Conservation (phyloP, 35 echinoderm and acorn worm genomes). For the Amphiura filiformis region DNA sequence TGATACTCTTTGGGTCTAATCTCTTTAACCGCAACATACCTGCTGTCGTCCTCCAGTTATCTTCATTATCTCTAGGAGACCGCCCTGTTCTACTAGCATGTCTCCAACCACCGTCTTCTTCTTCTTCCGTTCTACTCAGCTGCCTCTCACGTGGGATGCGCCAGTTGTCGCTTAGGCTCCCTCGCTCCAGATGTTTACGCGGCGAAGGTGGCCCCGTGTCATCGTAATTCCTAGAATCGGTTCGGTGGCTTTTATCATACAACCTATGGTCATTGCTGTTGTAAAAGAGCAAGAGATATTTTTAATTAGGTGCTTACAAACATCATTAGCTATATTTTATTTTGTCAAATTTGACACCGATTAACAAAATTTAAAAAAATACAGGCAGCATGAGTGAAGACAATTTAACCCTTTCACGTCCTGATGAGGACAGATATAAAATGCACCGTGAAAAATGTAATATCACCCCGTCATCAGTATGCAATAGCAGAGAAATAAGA, state of each 20-base stretch:
- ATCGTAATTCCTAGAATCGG: constrained; percentile 59
- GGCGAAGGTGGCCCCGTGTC: constrained; percentile 68
- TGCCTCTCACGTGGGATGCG: constrained; percentile 41
- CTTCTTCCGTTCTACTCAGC: constrained; percentile 56
- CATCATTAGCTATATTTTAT: not conserved
- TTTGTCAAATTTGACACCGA: not conserved
- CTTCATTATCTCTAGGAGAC: constrained; percentile 48
- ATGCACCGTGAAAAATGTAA: too few species aligned
- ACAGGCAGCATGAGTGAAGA: too few species aligned
- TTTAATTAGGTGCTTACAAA: not conserved
- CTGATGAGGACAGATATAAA: too few species aligned
- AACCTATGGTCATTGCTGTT: not conserved
- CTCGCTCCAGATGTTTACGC: constrained; percentile 76
- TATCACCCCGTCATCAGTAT: too few species aligned
- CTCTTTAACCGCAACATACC: not conserved
- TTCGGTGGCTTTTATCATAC: constrained; percentile 46
- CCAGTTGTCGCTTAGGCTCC: constrained; percentile 95
- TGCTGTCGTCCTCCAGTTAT: constrained; percentile 70
- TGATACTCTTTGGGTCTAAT: too few species aligned
- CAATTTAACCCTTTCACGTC: too few species aligned
- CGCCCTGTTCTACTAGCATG: constrained; percentile 35
- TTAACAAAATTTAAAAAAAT: too few species aligned
- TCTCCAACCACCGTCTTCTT: constrained; percentile 71
- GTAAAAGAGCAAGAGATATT: constrained; percentile 20
- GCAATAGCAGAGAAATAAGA: too few species aligned